These are phyloP conservation scores for Serranus cabrilla DNA, from an alignment of 2,797 vertebrate genomes.

Conservation along the genomic window DNA sequence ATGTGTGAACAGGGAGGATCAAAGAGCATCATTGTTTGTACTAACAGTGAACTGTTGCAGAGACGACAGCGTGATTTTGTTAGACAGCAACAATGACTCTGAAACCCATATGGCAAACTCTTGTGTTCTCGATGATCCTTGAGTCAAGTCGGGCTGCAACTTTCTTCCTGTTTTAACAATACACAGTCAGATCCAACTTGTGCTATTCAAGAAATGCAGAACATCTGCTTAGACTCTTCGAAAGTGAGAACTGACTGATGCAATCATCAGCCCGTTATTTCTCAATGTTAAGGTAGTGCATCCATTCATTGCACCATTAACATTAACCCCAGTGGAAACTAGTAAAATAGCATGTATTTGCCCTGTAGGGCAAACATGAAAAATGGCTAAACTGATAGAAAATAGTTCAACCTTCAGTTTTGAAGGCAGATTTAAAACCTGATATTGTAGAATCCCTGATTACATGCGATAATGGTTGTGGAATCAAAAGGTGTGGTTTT, in stretches of 20 bases:
- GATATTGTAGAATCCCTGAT: too few relatives aligned
- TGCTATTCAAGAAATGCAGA: slow-evolving; percentile 59
- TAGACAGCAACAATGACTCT: slow-evolving; percentile 15
- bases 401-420: too few relatives aligned
- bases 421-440: too few relatives aligned
- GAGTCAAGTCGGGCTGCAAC: slow-evolving; percentile 25
- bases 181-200: slow-evolving; percentile 54
- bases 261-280: slow-evolving; percentile 12
- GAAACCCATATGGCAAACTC: slow-evolving; percentile 44
- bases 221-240: slow-evolving; percentile 55
- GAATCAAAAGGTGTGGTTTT: too few relatives aligned
- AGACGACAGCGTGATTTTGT: not conserved
- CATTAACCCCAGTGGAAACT: too few relatives aligned
- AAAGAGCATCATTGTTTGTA: too few relatives aligned
- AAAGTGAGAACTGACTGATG: slow-evolving; percentile 19
- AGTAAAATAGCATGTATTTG: too few relatives aligned
- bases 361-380: too few relatives aligned
- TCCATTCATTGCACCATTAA: too few relatives aligned
- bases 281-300: not conserved
- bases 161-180: slow-evolving; percentile 49
- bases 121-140: slow-evolving; percentile 25
- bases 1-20: slow-evolving; percentile 4
- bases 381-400: too few relatives aligned
- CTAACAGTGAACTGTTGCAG: not conserved
- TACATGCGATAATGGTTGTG: too few relatives aligned